Base-by-base conservation (phyloP, 2,113 vertebrate species). In the Chiloscyllium plagiosum region DNA sequence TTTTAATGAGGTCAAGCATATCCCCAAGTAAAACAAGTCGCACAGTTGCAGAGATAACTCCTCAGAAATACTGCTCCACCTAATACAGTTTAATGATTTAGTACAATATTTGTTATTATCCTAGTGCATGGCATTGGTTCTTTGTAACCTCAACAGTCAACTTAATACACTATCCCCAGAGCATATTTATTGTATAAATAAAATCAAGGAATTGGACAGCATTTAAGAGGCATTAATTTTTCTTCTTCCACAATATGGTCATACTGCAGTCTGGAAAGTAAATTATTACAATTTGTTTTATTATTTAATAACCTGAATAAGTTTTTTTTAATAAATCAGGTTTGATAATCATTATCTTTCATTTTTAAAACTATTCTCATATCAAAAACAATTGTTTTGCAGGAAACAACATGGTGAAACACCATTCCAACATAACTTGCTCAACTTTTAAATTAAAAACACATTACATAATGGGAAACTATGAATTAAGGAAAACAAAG, bases 351-450 rank as follows among this genome's bases (percentile, higher is more conserved):
- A 61, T 33, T 29, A 61, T 13, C 13, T 61, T 90, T 61, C 61
- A 90, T 90, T 90, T 90, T 61, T 90, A 90, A 52, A 56, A 61
- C 61, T 90, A 52, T 52, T 87, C 47, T 7, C 26, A 24, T 29
- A 17, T 61, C 52, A 65, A 90, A 90, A 90, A 33, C 87, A 90
- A 61, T 90, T 61, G 13, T 61, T 29, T 61, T 50, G 50, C 6
- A 90, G 52, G 1, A 89, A 89, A 90, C 52, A 90, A 61, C 87
- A 87, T 33, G 86, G 87, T 61, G 61, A 90, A 90, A 90, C 87
- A 90, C 12, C 13, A 29, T 90, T 50, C 52, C 87, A 61, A 56
- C 47, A 56, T 12, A 90, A 90, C 10, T 90, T 90, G 26, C 52
- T 61, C 87, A 90, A 24, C 52, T 90, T 56, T 5, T 90, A 61